A percentile compares a stretch with the other conserved stretches of the same genome.
Evolutionary conservation across 1,140 invertebrate genomes (phyloP).

Genomic region (Adoxophyes honmai): DNA sequence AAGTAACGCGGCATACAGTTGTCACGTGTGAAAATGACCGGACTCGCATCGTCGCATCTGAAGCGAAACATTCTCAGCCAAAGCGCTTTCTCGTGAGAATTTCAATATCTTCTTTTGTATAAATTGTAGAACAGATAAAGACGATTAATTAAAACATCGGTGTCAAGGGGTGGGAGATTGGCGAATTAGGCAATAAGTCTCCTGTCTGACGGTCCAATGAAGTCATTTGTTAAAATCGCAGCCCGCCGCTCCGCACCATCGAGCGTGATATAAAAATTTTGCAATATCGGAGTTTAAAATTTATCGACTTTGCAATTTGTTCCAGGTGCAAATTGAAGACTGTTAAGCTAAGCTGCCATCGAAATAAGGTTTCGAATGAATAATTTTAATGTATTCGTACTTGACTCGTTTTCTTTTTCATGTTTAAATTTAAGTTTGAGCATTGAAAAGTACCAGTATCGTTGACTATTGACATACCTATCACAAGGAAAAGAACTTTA

Average conservation of each 20-base stretch:
- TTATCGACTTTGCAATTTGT: conserved; percentile 19
- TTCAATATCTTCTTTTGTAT: conserved; percentile 17
- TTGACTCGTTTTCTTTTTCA: no score
- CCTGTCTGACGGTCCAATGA: conserved; percentile 34
- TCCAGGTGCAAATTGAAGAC: background rate
- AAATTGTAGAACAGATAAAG: background rate
- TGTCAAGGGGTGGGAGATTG: conserved; percentile 1
- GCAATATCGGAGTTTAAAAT: conserved; percentile 24
- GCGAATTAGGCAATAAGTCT: conserved; percentile 46
- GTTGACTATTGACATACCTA: no score
- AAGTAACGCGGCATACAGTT: background rate
- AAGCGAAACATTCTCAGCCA: background rate
- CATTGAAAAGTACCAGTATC: no score
- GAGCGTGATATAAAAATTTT: conserved; percentile 20
- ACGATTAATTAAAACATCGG: conserved; percentile 22
- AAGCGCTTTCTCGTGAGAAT: background rate
- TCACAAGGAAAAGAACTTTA: no score
- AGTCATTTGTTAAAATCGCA: conserved; percentile 53
- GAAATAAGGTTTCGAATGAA: no score
- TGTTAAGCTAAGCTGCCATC: background rate
- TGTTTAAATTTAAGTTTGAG: no score
- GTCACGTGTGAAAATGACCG: conserved; percentile 6
- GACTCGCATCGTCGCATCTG: background rate
- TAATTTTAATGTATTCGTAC: no score
- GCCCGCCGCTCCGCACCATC: conserved; percentile 20